Evolutionary conservation across 1,140 invertebrate genomes (phyloP).

Genomic region (Sycobia sp.): DNA sequence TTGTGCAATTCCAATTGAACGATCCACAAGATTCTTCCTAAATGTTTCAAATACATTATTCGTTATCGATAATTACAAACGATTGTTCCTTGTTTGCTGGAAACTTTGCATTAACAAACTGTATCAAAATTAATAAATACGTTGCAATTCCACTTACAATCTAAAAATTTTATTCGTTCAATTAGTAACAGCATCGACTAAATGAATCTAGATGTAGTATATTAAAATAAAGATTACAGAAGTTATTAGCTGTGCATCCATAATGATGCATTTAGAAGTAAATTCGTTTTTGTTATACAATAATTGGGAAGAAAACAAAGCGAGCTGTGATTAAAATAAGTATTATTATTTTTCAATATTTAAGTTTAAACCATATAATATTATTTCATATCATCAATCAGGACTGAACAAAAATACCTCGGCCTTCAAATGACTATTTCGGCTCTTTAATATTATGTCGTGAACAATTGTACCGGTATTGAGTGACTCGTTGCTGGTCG

Average conservation of each 20-base stretch:
- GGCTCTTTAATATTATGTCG: conserved; percentile 42
- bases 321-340: conserved; percentile 40
- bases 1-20: conserved; percentile 56
- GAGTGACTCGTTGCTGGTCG: conserved; percentile 42
- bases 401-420: conserved; percentile 50
- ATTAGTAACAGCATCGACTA: no score
- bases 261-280: conserved; percentile 38
- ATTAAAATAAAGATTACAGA: conserved; percentile 34
- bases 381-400: no score
- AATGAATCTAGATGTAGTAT: no score
- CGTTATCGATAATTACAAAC: no score
- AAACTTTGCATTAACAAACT: conserved; percentile 34
- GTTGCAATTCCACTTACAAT: conserved; percentile 32
- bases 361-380: background rate
- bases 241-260: conserved; percentile 43
- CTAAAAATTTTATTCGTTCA: no score
- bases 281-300: conserved; percentile 47
- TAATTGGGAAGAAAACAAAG: conserved; percentile 48
- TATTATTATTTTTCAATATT: background rate
- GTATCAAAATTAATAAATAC: conserved; percentile 34
- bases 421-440: conserved; percentile 43
- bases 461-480: conserved; percentile 46
- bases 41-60: no score
- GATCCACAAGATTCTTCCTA: no score
- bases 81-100: conserved; percentile 24